These are phyloP conservation scores for Aradus depressus DNA, from an alignment of 2,888 invertebrate species.

Conservation along the genomic window DNA sequence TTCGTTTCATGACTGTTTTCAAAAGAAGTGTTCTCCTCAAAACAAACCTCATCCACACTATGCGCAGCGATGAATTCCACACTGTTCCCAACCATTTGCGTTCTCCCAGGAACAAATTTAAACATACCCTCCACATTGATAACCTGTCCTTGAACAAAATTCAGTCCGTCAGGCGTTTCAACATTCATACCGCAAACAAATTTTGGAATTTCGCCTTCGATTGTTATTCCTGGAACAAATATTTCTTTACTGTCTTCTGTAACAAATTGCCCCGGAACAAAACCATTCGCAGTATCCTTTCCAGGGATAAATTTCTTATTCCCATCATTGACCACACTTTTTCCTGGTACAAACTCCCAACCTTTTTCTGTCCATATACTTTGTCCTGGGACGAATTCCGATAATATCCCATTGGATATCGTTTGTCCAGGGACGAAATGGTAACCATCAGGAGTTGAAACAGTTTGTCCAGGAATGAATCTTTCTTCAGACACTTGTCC, in stretches of 20 bases:
- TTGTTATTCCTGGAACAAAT: conserved; percentile 58
- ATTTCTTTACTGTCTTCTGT: conserved; percentile 52
- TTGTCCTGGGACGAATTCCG: conserved; percentile 58
- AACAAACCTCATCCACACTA: conserved; percentile 46
- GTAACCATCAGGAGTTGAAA: conserved; percentile 58
- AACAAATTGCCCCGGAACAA: conserved; percentile 59
- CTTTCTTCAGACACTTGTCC: conserved; percentile 58
- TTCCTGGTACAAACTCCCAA: conserved; percentile 48
- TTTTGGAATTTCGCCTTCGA: conserved; percentile 53
- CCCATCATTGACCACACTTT: conserved; percentile 39
- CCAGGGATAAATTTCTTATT: conserved; percentile 49
- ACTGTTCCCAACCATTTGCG: conserved; percentile 42
- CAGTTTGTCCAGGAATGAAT: conserved; percentile 64
- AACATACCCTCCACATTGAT: conserved; percentile 46
- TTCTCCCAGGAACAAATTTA: conserved; percentile 50
- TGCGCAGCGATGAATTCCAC: conserved; percentile 49
- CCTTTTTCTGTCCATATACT: conserved; percentile 47
- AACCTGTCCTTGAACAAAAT: conserved; percentile 55
- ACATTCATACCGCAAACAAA: conserved; percentile 72
- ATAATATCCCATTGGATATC: conserved; percentile 42
- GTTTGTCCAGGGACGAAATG: conserved; percentile 56
- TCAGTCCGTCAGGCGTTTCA: conserved; percentile 50
- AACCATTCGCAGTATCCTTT: conserved; percentile 36
- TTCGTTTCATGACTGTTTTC: conserved; percentile 13
- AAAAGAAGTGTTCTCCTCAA: conserved; percentile 33